Evolutionary conservation across 2,888 invertebrate species (phyloP).

Genomic region (Biston stratarius): DNA sequence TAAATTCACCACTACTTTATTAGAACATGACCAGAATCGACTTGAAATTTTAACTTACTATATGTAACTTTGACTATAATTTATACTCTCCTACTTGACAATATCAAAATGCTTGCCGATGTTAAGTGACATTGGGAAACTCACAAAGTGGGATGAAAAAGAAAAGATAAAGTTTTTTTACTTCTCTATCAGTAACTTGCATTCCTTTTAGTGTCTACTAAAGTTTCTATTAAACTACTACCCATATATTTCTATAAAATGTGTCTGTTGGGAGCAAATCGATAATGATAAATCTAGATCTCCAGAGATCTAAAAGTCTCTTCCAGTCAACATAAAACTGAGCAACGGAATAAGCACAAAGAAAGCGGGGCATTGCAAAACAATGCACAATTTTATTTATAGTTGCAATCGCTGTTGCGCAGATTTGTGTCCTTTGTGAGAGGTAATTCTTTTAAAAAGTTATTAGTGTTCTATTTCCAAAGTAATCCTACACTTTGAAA

Average conservation of each 20-base stretch:
- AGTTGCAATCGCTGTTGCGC: not conserved
- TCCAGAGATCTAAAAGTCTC: slow-evolving; percentile 11
- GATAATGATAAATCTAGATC: slow-evolving; percentile 17
- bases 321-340: slow-evolving; percentile 15
- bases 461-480: not conserved
- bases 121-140: too few species aligned
- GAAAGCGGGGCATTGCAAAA: slow-evolving; percentile 1
- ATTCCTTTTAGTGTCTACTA: not conserved
- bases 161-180: not conserved
- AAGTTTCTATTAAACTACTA: not conserved
- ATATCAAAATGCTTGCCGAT: not conserved
- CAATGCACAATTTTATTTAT: slow-evolving; percentile 17
- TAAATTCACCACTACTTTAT: too few species aligned
- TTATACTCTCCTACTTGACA: too few species aligned
- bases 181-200: not conserved
- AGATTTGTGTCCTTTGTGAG: not conserved
- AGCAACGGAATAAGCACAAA: slow-evolving; percentile 6
- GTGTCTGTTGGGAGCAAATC: slow-evolving; percentile 8
- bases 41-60: too few species aligned
- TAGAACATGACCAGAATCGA: too few species aligned
- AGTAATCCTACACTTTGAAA: too few species aligned
- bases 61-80: too few species aligned
- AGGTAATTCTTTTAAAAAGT: not conserved
- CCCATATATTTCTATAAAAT: slow-evolving; percentile 2
- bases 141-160: too few species aligned